Evolutionary conservation across 2,797 vertebrate species (phyloP).

Genomic region (Lycodopsis pacificus): DNA sequence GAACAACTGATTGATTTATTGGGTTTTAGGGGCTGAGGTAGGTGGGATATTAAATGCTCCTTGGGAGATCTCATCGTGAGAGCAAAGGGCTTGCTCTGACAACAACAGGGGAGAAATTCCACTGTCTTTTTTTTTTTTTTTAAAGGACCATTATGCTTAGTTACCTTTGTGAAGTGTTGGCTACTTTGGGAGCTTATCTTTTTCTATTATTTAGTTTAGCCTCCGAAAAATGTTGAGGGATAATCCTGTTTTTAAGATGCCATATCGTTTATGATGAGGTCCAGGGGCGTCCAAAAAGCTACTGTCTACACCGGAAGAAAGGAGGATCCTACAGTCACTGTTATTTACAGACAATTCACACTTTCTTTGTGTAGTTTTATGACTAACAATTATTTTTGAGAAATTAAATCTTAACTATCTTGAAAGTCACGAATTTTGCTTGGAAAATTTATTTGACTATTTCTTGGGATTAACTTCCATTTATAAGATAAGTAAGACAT

Average conservation of each 20-base stretch:
- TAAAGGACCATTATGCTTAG: constrained; percentile 19
- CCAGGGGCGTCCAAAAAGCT: constrained; percentile 5
- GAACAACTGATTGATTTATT: constrained; percentile 79
- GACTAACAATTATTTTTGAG: constrained; percentile 1
- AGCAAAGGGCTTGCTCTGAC: constrained; percentile 48
- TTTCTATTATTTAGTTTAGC: constrained; percentile 32
- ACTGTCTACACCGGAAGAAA: not conserved
- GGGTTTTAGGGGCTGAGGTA: constrained; percentile 61
- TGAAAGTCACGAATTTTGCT: not conserved
- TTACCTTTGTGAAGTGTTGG: constrained; percentile 44
- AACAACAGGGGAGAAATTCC: constrained; percentile 64
- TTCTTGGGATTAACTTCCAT: constrained; percentile 4
- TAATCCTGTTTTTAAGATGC: constrained; percentile 33
- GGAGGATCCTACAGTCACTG: constrained; percentile 1
- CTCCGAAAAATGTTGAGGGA: constrained; percentile 18
- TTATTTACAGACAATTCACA: constrained; percentile 9
- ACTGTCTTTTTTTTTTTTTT: constrained; percentile 20
- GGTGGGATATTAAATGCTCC: constrained; percentile 76
- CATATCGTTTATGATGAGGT: constrained; percentile 26
- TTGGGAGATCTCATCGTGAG: constrained; percentile 66
- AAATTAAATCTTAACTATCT: not conserved
- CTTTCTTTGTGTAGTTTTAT: not conserved
- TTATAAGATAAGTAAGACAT: constrained; percentile 17
- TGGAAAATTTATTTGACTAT: not conserved
- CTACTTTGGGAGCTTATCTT: constrained; percentile 15